phyloP scores from a whole-genome alignment of 2,113 vertebrate species.

The Centropristis striata region DNA sequence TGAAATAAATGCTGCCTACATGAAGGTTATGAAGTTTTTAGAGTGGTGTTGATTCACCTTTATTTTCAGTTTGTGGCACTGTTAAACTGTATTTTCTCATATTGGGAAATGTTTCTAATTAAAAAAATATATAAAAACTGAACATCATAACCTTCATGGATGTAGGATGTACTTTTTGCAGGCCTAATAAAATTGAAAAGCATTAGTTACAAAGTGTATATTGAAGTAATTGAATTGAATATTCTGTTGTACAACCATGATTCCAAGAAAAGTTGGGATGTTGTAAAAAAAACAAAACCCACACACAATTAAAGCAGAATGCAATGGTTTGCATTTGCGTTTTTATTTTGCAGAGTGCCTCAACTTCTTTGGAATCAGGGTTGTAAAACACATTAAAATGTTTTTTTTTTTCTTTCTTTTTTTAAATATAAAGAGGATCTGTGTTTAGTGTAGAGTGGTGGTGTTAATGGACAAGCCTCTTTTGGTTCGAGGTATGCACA shows the following conservation, averaged over 20 bases:
- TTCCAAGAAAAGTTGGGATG: too few relatives aligned
- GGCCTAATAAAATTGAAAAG: not conserved
- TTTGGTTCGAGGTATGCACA: not conserved
- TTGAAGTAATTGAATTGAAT: not conserved
- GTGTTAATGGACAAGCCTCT: not conserved
- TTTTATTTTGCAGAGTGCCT: too few relatives aligned
- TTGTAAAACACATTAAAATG: not conserved
- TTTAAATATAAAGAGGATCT: not conserved
- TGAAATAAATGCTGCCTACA: not conserved
- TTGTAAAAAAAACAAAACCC: too few relatives aligned
- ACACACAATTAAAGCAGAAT: too few relatives aligned
- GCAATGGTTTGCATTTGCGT: too few relatives aligned
- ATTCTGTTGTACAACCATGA: too few relatives aligned
- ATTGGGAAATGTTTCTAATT: not conserved
- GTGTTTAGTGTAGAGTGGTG: not conserved
- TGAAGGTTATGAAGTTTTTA: not conserved
- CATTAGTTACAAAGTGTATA: not conserved
- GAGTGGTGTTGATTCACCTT: not conserved
- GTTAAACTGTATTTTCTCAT: not conserved
- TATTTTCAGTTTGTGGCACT: not conserved
- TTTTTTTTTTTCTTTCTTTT: fast-evolving
- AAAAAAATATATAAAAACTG: not conserved
- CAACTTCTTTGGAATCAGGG: too few relatives aligned
- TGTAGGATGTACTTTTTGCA: not conserved
- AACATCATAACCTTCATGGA: not conserved